Evolutionary conservation across 2,797 vertebrate genomes (phyloP).

Genomic region (Sciurus vulgaris): DNA sequence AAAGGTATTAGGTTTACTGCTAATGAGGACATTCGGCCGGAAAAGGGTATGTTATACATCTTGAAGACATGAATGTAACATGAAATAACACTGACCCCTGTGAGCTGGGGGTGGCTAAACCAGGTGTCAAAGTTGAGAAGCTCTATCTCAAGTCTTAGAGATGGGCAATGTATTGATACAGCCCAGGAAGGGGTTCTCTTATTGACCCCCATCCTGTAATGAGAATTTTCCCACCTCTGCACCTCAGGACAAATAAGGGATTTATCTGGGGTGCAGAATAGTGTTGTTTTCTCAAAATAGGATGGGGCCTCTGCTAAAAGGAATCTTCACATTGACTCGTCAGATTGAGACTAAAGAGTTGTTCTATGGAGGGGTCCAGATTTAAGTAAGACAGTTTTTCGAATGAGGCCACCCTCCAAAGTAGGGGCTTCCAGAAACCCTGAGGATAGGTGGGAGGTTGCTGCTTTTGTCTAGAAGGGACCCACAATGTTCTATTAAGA

Average conservation of each 20-base stretch:
- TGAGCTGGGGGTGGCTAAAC: neutral
- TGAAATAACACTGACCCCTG: conserved; percentile 70
- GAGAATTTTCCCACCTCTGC: neutral
- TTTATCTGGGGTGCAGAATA: conserved; percentile 28
- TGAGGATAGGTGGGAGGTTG: neutral
- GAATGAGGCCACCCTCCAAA: neutral
- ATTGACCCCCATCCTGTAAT: conserved; percentile 26
- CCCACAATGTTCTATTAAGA: conserved; percentile 23
- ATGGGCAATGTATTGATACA: neutral
- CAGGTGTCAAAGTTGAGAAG: conserved; percentile 29
- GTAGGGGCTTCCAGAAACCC: neutral
- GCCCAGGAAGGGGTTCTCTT: neutral
- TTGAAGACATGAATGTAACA: conserved; percentile 79
- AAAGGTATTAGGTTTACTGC: conserved; percentile 98
- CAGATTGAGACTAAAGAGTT: neutral
- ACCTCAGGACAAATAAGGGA: conserved; percentile 10
- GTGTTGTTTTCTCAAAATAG: conserved; percentile 18
- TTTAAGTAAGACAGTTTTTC: conserved; percentile 1
- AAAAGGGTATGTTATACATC: conserved; percentile 94
- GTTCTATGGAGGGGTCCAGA: neutral
- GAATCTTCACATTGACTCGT: neutral
- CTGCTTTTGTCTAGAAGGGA: neutral
- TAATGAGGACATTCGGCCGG: conserved; percentile 95
- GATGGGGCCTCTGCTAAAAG: conserved; percentile 12
- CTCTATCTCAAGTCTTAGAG: conserved; percentile 9